phyloP scores from a whole-genome alignment of 2,797 vertebrate genomes.

The Buceros bicornis region DNA sequence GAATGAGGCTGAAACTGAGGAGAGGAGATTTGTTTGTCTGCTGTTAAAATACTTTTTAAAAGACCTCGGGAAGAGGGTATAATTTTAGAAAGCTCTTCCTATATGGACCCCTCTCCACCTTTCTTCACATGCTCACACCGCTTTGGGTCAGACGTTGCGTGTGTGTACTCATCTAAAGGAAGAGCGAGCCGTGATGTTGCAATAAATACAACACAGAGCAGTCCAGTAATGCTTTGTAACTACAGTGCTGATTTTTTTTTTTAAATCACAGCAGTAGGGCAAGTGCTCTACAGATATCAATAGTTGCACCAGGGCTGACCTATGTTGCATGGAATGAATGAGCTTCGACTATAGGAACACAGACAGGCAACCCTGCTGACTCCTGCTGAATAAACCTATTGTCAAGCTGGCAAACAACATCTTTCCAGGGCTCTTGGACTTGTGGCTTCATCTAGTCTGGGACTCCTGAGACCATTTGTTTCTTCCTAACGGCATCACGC shows the following conservation, averaged over 20 bases:
- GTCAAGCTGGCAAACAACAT: conserved; percentile 59
- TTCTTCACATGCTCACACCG: not conserved
- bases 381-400: conserved; percentile 61
- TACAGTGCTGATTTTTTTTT: not conserved
- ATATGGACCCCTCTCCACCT: not conserved
- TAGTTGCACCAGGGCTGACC: conserved; percentile 60
- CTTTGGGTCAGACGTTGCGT: not conserved
- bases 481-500: not conserved
- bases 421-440: conserved; percentile 50
- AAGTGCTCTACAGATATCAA: conserved; percentile 62
- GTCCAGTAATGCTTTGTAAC: conserved; percentile 25
- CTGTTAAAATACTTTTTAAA: not conserved
- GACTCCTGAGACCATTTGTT: not conserved
- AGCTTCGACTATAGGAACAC: conserved; percentile 60
- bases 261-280: conserved; percentile 47
- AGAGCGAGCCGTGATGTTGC: conserved; percentile 13
- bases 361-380: conserved; percentile 65
- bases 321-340: conserved; percentile 60
- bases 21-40: not conserved
- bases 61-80: not conserved
- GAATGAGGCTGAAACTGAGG: not conserved
- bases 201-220: conserved; percentile 21
- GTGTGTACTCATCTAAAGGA: conserved; percentile 9
- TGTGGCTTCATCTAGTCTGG: conserved; percentile 31
- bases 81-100: conserved; percentile 8